Evolutionary conservation across 1,140 invertebrate species (phyloP), one percentile per base, ranked within the genome.

Genomic region (Sinonovacula constricta): DNA sequence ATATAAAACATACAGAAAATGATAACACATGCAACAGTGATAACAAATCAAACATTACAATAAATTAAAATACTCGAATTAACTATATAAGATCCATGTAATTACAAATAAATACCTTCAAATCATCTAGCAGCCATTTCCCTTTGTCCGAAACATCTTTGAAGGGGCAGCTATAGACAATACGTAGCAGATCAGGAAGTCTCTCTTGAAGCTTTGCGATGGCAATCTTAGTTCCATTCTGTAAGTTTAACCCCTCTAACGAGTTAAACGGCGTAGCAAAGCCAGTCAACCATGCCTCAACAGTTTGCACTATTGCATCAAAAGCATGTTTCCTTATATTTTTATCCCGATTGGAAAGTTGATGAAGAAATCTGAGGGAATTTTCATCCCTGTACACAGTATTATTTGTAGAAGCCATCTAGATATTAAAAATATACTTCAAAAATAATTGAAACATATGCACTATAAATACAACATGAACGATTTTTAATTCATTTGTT

Each of bases 271-370:
- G 87, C 36, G 85, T 87, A 1, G 83, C 84, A 80, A 87, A 86
- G 0, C 88, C 87, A 57, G 85, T 85, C 14, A 88, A 54, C 82
- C 85, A 88, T 15, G 84, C 74, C 39, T 89, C 86, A 69, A 87
- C 54, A 2, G 77, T 82, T 45, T 77, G 66, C 4, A 56, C 53
- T 2, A 87, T 76, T 5, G 68, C 75, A 39, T 86, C 78, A 33
- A 88, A 63, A 12, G 81, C 86, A 59, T 84, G 78, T 34, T 74
- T 79, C 18, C 88, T 72, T 0, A 71, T 53, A 33, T 66, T 81
- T 26, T 68, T 69, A 60, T 88, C 86, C 10, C 87, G 62, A 26
- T 80, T 83, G 1, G 84, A 81, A 5, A 88, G 45, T 28, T 67
- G 77, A 68, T 84, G 83, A 31, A 88, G 57, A 62, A 88, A 87